Base-by-base conservation (phyloP, 2,888 invertebrate species). In the Muscina levida region DNA sequence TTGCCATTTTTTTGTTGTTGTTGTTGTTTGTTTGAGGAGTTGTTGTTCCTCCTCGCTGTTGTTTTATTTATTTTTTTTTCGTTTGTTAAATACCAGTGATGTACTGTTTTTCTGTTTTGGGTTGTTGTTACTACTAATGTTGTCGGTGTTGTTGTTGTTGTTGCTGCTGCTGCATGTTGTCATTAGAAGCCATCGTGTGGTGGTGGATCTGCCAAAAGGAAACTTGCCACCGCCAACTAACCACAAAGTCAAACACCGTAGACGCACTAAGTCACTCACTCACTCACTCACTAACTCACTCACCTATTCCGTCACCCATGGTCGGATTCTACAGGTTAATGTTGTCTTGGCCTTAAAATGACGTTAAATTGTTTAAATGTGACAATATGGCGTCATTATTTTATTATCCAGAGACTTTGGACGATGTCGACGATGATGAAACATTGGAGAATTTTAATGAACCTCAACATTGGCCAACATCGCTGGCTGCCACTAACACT, bases 301-400 rank as follows among this genome's bases (percentile, higher is more conserved):
- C 31, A 31, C 31, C 71, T 66, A 26, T 8, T 46, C n/a, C n/a
- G 56, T 31, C 31, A 51, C 48, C 66, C 65, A 77, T 37, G 48
- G 56, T 77, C 4, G 31, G 31, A 8, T 31, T 31, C 2, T 75
- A 24, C 75, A 72, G 75, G 79, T 68, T 76, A 72, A 76, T 79
- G 72, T 68, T 62, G 56, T 71, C 72, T 57, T 75, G 26, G 81
- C 81, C 81, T 81, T 71, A 77, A 77, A 77, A 67, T 74, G 74
- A 77, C 74, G 19, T 72, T 81, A 74, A 81, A 81, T 81, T 81
- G 74, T 77, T 81, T 46, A 53, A 77, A 74, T 81, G 81, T 81
- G 81, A 81, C 81, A 81, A 75, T 81, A 81, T 81, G 81, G 81
- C 77, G 81, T 81, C 81, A 81, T 77, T 77, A 77, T 81, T 74